These are phyloP conservation scores for Mandrillus leucophaeus DNA, from an alignment of 2,113 vertebrate genomes.

Conservation along the genomic window DNA sequence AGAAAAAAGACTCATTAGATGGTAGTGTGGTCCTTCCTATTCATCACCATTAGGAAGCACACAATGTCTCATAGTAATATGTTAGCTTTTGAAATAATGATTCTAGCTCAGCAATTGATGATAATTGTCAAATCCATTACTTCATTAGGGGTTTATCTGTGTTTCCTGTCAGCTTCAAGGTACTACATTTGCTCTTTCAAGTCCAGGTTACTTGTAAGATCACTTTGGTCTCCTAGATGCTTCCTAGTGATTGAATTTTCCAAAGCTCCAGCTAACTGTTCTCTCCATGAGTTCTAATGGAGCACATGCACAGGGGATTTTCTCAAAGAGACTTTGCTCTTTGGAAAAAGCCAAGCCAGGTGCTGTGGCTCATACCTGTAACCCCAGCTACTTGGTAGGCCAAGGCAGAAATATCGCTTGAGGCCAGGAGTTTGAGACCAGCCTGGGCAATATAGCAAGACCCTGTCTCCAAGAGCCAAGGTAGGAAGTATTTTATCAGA, in stretches of 20 bases:
- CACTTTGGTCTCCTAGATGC: not conserved
- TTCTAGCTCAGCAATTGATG: not conserved
- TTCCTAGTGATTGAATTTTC: not conserved
- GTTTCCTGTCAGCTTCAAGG: not conserved
- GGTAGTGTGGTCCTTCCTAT: no score
- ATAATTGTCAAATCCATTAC: not conserved
- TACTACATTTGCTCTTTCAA: not conserved
- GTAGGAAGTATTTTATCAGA: not conserved
- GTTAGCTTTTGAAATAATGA: not conserved
- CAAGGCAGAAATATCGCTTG: no score
- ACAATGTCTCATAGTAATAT: not conserved
- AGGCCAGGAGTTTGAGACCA: no score
- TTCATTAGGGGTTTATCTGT: not conserved
- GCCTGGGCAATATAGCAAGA: no score
- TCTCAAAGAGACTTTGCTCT: not conserved
- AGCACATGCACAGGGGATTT: not conserved
- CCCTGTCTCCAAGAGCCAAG: not conserved
- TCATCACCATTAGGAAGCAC: not conserved
- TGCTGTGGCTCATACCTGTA: no score
- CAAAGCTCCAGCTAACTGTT: not conserved
- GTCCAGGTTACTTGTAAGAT: not conserved
- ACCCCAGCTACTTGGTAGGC: no score
- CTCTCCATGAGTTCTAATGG: not conserved
- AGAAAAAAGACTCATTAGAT: not conserved
- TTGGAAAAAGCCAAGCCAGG: not conserved